phyloP scores from a whole-genome alignment of 2,113 vertebrate genomes.

The Phaethon lepturus region DNA sequence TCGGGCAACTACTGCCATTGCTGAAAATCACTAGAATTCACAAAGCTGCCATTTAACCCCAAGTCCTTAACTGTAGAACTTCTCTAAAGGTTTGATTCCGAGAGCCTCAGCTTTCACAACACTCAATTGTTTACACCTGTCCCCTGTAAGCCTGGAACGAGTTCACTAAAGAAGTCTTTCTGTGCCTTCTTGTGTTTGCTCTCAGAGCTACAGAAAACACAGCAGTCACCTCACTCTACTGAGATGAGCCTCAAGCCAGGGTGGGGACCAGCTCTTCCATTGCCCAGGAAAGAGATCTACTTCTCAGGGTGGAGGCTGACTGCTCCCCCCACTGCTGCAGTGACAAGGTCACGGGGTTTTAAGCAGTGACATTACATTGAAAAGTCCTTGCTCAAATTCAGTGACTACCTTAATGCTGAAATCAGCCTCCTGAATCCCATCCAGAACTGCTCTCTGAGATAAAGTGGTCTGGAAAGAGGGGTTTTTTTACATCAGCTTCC shows the following conservation, averaged over 20 bases:
- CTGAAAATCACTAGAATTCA: background rate
- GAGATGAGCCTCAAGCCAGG: accelerated
- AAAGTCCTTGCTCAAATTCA: accelerated
- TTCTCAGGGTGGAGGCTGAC: background rate
- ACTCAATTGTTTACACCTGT: background rate
- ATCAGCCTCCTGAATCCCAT: background rate
- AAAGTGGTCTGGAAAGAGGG: background rate
- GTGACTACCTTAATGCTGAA: background rate
- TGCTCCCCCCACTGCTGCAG: accelerated
- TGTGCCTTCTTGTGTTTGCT: accelerated
- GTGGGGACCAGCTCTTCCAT: background rate
- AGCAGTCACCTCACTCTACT: accelerated
- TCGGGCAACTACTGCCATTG: background rate
- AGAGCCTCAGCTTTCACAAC: background rate
- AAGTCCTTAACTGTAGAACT: background rate
- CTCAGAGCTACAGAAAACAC: background rate
- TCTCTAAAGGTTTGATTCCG: background rate
- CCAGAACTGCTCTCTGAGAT: background rate
- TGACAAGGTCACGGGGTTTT: background rate
- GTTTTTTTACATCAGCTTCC: background rate
- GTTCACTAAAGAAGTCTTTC: background rate
- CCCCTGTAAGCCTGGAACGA: background rate
- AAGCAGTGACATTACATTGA: accelerated
- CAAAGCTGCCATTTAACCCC: background rate
- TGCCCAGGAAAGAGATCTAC: accelerated